phyloP scores from a whole-genome alignment of 1,140 invertebrate genomes.

The Bathynomus jamesi region DNA sequence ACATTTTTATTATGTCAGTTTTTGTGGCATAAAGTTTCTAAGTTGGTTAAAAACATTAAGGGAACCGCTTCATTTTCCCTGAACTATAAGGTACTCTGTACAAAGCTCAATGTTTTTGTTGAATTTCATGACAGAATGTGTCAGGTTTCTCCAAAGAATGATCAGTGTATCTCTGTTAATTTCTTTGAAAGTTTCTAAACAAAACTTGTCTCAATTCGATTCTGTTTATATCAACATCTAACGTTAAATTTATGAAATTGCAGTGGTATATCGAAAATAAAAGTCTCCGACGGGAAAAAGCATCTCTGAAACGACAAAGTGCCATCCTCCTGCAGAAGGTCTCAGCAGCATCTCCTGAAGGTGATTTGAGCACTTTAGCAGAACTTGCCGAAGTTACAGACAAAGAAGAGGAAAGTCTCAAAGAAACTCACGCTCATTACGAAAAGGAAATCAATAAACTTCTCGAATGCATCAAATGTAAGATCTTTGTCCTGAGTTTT shows the following conservation, averaged over 20 bases:
- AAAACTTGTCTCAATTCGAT: too few species aligned
- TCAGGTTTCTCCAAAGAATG: too few species aligned
- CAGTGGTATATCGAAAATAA: conserved; percentile 31
- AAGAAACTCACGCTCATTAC: conserved; percentile 21
- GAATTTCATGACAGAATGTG: too few species aligned
- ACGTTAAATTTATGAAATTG: background rate
- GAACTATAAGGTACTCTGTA: too few species aligned
- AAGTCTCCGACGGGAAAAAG: conserved; percentile 16
- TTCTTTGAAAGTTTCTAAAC: too few species aligned
- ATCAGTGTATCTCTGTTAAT: too few species aligned
- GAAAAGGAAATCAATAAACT: conserved; percentile 19
- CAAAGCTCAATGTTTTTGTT: too few species aligned
- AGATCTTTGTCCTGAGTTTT: background rate
- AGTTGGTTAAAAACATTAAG: too few species aligned
- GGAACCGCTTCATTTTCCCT: too few species aligned
- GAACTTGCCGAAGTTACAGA: background rate
- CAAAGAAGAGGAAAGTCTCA: conserved; percentile 10
- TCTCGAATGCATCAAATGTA: conserved; percentile 22
- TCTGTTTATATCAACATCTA: too few species aligned
- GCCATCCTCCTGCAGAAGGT: conserved; percentile 22
- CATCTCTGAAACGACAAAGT: conserved; percentile 20
- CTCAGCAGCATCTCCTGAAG: conserved; percentile 8
- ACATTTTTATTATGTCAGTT: too few species aligned
- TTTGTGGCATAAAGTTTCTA: too few species aligned
- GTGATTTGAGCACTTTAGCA: conserved; percentile 13